Evolutionary conservation across 2,888 invertebrate species (phyloP).

Genomic region (Luperina nickerlii): DNA sequence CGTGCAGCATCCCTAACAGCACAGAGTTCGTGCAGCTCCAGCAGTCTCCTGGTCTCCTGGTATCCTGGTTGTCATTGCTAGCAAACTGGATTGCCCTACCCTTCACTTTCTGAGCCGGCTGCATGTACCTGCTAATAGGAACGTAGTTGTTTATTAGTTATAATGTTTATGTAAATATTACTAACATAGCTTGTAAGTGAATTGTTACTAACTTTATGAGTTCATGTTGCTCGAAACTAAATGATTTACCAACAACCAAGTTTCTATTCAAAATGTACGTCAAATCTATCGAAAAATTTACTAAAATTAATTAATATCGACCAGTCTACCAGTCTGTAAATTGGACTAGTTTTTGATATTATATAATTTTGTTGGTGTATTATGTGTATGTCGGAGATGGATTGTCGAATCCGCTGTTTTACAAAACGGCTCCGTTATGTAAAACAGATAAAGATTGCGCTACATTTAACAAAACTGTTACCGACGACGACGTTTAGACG

Average conservation of each 20-base stretch:
- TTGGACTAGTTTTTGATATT: conserved; percentile 33
- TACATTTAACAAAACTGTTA: background rate
- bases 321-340: conserved; percentile 32
- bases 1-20: too few species aligned
- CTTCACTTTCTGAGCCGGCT: too few species aligned
- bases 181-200: too few species aligned
- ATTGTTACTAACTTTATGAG: too few species aligned
- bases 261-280: conserved; percentile 29
- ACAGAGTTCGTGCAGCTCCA: too few species aligned
- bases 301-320: conserved; percentile 45
- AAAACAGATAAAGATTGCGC: background rate
- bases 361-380: conserved; percentile 11
- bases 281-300: conserved; percentile 48
- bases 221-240: too few species aligned
- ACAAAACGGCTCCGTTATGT: background rate
- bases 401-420: background rate
- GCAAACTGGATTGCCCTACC: too few species aligned
- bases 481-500: background rate
- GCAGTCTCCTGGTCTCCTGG: too few species aligned
- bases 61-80: too few species aligned
- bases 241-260: conserved; percentile 12
- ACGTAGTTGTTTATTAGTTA: too few species aligned
- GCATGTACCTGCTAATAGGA: too few species aligned
- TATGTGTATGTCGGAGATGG: background rate
- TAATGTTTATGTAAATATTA: too few species aligned